Evolutionary conservation across 2,797 vertebrate genomes (phyloP).

Genomic region (Sarcoramphus papa): DNA sequence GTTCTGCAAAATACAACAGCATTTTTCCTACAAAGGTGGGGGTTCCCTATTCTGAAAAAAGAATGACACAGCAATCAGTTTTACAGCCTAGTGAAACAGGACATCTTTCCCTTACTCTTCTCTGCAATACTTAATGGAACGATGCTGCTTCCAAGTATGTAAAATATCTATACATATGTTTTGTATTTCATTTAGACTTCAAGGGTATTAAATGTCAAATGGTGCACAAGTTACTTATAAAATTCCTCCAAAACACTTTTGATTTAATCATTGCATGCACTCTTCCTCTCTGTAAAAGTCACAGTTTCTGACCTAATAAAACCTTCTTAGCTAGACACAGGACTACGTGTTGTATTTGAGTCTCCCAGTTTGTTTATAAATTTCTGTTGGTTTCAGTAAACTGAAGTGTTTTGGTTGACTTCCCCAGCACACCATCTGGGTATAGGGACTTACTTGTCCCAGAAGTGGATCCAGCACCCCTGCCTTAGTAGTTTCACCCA

Average conservation of each 20-base stretch:
- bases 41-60: not conserved
- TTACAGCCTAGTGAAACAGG: not conserved
- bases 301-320: not conserved
- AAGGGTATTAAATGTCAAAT: not conserved
- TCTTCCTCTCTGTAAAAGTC: not conserved
- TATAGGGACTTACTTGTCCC: not conserved
- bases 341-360: not conserved
- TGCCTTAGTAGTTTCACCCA: not conserved
- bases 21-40: not conserved
- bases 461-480: not conserved
- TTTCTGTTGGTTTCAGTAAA: not conserved
- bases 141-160: not conserved
- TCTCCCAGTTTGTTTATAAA: not conserved
- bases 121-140: not conserved
- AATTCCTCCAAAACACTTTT: not conserved
- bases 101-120: not conserved
- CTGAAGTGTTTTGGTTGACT: not conserved
- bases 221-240: not conserved
- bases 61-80: not conserved
- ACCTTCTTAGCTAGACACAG: not conserved
- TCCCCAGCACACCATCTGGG: not conserved
- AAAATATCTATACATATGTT: not conserved
- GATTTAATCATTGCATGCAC: not conserved
- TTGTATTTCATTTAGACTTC: not conserved
- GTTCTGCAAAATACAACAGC: not conserved